phyloP scores from a whole-genome alignment of 2,113 vertebrate species.

The Cavia porcellus region DNA sequence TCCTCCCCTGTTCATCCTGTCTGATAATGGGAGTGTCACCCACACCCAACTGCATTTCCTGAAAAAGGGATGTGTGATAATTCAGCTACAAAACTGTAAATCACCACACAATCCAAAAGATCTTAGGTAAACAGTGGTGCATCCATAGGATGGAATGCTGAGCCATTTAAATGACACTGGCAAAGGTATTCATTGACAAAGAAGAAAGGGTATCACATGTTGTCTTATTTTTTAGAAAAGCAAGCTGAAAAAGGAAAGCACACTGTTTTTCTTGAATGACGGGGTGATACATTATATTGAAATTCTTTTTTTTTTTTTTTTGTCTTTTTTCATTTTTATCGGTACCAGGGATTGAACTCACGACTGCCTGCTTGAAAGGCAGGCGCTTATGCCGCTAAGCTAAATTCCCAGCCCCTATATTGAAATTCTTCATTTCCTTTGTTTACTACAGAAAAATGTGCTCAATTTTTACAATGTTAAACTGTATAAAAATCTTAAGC shows the following conservation, averaged over 20 bases:
- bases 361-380: too few species aligned
- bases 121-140: neutral
- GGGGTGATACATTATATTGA: neutral
- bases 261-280: neutral
- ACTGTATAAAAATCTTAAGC: neutral
- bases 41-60: neutral
- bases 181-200: neutral
- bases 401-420: neutral
- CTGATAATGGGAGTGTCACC: neutral
- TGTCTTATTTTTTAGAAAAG: neutral
- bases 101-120: neutral
- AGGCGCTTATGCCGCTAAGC: too few species aligned
- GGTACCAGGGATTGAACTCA: too few species aligned
- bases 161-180: neutral
- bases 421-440: neutral
- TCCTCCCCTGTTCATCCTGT: neutral
- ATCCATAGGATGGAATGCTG: too few species aligned
- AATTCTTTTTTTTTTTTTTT: neutral
- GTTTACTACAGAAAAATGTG: neutral
- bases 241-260: neutral
- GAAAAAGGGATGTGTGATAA: neutral
- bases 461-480: neutral
- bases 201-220: neutral
- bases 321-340: too few species aligned
- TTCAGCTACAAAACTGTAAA: neutral